Evolutionary conservation across 2,888 invertebrate genomes (phyloP), one percentile per base, ranked within the genome.

Genomic region (Acleris holmiana): DNA sequence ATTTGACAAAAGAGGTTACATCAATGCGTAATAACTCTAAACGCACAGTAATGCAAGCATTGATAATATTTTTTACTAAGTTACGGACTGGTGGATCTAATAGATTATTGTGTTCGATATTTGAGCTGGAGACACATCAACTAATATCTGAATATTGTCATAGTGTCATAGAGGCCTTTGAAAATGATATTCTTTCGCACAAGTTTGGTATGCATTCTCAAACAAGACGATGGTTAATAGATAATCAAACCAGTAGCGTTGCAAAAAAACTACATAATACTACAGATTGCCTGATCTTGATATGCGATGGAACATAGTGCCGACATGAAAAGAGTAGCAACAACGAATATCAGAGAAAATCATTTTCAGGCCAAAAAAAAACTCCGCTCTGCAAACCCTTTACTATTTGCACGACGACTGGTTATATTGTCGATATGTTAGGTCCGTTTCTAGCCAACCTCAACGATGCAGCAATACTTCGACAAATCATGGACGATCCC

Each of bases 361-460:
- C n/a, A 47, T 47, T 47, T 47, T 47, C 46, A 17, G 46, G 46
- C 0, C 46, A 47, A 47, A 47, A 47, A 4, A 47, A 47, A 47
- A 47, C 46, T 1, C 46, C 46, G 46, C 46, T 47, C 46, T 47
- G 46, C 7, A 47, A 46, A 46, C 46, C 17, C 46, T 46, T 46
- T 8, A 4, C 44, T 19, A 18, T 47, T 18, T 18, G 47, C 47
- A 48, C 47, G 19, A 19, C 18, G 19, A 19, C 47, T 48, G 47
- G 47, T 19, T 48, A 48, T 48, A 48, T 48, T 48, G 47, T 48
- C 13, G 47, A 19, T 48, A 48, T 48, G 47, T 19, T 48, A 48
- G 47, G 19, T 48, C 19, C 19, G 6, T 48, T 19, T 19, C 10
- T 19, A 48, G 47, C 47, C 21, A 48, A 48, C 7, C 47, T 48